Percentiles rank a stretch among this genome's conserved stretches.
Evolutionary conservation across 2,888 invertebrate genomes (phyloP).

Genomic region (Eupeodes luniger): DNA sequence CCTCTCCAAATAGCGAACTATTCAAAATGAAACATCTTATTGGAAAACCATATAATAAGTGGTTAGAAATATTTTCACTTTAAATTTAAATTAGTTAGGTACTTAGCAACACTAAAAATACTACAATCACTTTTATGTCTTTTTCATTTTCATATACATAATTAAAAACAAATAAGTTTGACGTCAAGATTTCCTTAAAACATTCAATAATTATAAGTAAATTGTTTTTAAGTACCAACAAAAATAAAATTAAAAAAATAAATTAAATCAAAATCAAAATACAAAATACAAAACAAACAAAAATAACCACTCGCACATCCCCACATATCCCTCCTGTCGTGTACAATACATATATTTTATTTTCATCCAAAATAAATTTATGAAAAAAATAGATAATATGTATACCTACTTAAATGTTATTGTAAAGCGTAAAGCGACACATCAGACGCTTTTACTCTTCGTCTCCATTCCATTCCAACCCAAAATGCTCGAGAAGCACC

Average conservation of each 20-base stretch:
- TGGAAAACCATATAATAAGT: too few relatives aligned
- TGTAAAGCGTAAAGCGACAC: slow-evolving; percentile 41
- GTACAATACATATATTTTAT: slow-evolving; percentile 65
- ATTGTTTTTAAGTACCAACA: slow-evolving; percentile 60
- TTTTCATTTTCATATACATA: too few relatives aligned
- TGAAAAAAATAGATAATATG: background rate
- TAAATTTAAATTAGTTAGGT: too few relatives aligned
- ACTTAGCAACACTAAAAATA: too few relatives aligned
- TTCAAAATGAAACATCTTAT: too few relatives aligned
- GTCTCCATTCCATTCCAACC: slow-evolving; percentile 1
- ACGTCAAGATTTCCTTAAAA: slow-evolving; percentile 61
- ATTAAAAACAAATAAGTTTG: slow-evolving; percentile 2
- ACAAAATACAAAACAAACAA: slow-evolving; percentile 29
- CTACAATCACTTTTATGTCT: too few relatives aligned
- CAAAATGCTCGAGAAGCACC: slow-evolving; percentile 8
- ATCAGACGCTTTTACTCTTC: slow-evolving; percentile 26
- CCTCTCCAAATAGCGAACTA: too few relatives aligned
- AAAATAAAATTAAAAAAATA: slow-evolving; percentile 42
- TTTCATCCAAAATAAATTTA: slow-evolving; percentile 48
- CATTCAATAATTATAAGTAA: slow-evolving; percentile 48
- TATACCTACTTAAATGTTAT: slow-evolving; percentile 11
- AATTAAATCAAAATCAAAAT: slow-evolving; percentile 11
- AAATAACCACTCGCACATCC: slow-evolving; percentile 56
- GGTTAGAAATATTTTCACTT: too few relatives aligned
- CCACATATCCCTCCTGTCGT: slow-evolving; percentile 64